phyloP scores from a whole-genome alignment of 2,797 vertebrate species.

The Syndactyla subalaris region DNA sequence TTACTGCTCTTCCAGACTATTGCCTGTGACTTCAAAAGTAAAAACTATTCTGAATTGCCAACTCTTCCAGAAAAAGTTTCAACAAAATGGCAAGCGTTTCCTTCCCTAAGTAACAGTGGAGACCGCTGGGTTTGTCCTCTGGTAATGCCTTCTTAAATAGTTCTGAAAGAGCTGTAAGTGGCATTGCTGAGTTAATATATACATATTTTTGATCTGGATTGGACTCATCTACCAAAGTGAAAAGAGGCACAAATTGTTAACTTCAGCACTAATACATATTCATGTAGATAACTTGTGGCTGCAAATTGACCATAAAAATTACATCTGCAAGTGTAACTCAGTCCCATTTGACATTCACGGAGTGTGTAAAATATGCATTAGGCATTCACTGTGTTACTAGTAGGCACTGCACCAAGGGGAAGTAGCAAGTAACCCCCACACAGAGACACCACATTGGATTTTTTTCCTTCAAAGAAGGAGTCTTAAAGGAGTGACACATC shows the following conservation, averaged over 20 bases:
- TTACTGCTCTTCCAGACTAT: not conserved
- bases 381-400: not conserved
- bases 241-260: slow-evolving; percentile 15
- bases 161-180: not conserved
- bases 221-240: not conserved
- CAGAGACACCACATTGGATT: not conserved
- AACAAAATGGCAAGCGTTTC: not conserved
- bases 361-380: slow-evolving; percentile 26
- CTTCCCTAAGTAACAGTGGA: not conserved
- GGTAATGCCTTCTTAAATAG: not conserved
- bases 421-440: not conserved
- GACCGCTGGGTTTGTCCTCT: not conserved
- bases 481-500: not conserved
- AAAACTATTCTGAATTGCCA: not conserved
- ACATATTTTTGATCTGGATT: not conserved
- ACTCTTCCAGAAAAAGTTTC: not conserved
- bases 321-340: slow-evolving; percentile 25
- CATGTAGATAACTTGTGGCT: slow-evolving; percentile 12
- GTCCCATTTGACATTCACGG: not conserved
- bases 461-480: not conserved
- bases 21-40: not conserved
- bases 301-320: slow-evolving; percentile 57
- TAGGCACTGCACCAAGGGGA: not conserved
- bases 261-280: slow-evolving; percentile 16
- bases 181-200: not conserved